Percentiles rank a stretch among this genome's conserved stretches.
These are phyloP conservation scores for Trichomycterus rosablanca DNA, from an alignment of 2,113 vertebrate genomes.

Conservation along the genomic window DNA sequence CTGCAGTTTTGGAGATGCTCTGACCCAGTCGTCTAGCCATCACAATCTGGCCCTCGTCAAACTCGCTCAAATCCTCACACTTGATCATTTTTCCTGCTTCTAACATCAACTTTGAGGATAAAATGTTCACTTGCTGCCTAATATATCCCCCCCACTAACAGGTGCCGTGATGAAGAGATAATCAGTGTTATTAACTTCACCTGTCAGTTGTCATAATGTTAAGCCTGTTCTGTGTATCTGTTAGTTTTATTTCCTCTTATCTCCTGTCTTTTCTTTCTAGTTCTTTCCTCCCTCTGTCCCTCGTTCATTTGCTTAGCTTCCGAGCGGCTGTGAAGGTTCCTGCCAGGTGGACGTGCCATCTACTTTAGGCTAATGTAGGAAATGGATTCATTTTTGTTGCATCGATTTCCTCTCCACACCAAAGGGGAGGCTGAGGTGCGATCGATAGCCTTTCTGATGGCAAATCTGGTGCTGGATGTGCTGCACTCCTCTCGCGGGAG, in stretches of 20 bases:
- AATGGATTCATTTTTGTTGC: constrained; percentile 55
- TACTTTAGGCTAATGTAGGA: constrained; percentile 44
- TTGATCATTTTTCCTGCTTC: too few relatives aligned
- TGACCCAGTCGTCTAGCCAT: too few relatives aligned
- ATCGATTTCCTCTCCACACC: constrained; percentile 61
- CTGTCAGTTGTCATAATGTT: too few relatives aligned
- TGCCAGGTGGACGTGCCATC: constrained; percentile 48
- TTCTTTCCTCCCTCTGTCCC: not conserved
- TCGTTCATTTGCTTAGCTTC: constrained; percentile 25
- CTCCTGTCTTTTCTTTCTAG: constrained; percentile 13
- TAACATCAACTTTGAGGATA: too few relatives aligned
- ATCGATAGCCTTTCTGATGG: constrained; percentile 31
- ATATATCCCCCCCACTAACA: too few relatives aligned
- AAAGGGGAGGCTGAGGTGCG: constrained; percentile 42
- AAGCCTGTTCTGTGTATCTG: not conserved
- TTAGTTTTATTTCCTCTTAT: not conserved
- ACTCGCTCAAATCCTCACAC: too few relatives aligned
- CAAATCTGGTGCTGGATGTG: constrained; percentile 8
- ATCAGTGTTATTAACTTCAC: not conserved
- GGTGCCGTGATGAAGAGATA: too few relatives aligned
- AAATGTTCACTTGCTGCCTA: too few relatives aligned
- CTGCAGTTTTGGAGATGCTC: too few relatives aligned
- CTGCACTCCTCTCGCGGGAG: constrained; percentile 11
- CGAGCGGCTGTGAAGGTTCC: constrained; percentile 52
- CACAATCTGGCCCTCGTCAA: too few relatives aligned